Conservation (phyloP, 2,888 invertebrate species). For the Rhodophaea formosa region DNA sequence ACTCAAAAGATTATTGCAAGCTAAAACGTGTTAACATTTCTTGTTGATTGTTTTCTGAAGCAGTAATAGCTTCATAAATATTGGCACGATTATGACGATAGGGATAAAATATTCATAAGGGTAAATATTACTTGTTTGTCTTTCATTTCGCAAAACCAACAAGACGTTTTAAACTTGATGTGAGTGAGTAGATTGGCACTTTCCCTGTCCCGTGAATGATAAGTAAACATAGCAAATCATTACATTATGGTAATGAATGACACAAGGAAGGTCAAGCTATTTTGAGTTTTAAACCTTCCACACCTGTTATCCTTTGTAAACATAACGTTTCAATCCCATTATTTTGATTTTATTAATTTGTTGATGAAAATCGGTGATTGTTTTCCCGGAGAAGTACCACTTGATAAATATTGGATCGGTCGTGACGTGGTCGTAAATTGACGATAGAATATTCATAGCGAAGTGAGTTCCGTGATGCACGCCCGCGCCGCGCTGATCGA, state of each 20-base stretch:
- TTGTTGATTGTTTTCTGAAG: not conserved
- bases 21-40: not conserved
- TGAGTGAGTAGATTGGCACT: no score
- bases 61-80: slow-evolving; percentile 4
- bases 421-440: slow-evolving; percentile 5
- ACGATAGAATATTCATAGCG: slow-evolving; percentile 42
- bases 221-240: no score
- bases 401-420: slow-evolving; percentile 4
- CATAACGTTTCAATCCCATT: no score
- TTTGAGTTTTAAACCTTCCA: no score
- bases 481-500: slow-evolving; percentile 54
- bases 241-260: no score
- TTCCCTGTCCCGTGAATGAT: no score
- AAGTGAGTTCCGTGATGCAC: slow-evolving; percentile 44
- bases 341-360: no score
- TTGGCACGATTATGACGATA: slow-evolving; percentile 2
- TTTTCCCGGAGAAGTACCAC: not conserved
- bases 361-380: not conserved
- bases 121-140: no score
- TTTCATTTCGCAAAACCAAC: no score
- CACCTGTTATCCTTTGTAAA: no score
- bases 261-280: no score
- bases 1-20: not conserved
- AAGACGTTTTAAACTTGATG: no score
- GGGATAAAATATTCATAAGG: slow-evolving; percentile 41